Evolutionary conservation across 2,113 vertebrate genomes (phyloP).

Genomic region (Columba livia): DNA sequence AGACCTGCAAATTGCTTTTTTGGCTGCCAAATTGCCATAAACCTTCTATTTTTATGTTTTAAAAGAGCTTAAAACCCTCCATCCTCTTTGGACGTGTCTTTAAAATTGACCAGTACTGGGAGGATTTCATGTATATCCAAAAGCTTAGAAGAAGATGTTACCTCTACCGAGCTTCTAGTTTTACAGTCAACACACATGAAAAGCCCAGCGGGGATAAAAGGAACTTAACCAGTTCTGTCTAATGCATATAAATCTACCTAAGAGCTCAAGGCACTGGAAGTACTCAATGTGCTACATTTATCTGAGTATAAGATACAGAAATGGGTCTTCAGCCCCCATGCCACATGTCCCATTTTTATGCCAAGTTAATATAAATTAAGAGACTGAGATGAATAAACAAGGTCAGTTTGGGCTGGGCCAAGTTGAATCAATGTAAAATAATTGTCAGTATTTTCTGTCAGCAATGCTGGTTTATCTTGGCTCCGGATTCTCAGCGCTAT

Average conservation of each 20-base stretch:
- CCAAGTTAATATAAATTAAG: constrained; percentile 78
- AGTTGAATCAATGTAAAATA: constrained; percentile 73
- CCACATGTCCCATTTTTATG: constrained; percentile 70
- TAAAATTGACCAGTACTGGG: constrained; percentile 79
- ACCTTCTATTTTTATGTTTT: constrained; percentile 80
- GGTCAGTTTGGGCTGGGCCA: constrained; percentile 76
- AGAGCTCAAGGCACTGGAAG: constrained; percentile 78
- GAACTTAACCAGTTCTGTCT: constrained; percentile 81
- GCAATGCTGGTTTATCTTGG: constrained; percentile 74
- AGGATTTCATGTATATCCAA: constrained; percentile 83
- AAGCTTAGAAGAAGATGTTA: constrained; percentile 78
- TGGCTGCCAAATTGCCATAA: constrained; percentile 82
- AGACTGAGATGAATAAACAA: constrained; percentile 79
- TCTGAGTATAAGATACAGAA: constrained; percentile 73
- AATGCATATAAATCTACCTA: constrained; percentile 85
- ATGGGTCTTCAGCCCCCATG: constrained; percentile 72
- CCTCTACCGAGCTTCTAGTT: constrained; percentile 75
- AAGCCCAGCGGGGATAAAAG: constrained; percentile 79
- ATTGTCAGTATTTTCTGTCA: constrained; percentile 79
- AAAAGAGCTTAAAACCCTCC: constrained; percentile 81
- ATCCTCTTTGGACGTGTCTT: constrained; percentile 79
- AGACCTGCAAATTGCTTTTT: constrained; percentile 75
- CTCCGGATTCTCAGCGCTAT: constrained; percentile 54
- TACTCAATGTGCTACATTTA: constrained; percentile 62
- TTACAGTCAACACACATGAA: constrained; percentile 82